phyloP scores from a whole-genome alignment of 2,797 vertebrate species.

The Natrix natrix region DNA sequence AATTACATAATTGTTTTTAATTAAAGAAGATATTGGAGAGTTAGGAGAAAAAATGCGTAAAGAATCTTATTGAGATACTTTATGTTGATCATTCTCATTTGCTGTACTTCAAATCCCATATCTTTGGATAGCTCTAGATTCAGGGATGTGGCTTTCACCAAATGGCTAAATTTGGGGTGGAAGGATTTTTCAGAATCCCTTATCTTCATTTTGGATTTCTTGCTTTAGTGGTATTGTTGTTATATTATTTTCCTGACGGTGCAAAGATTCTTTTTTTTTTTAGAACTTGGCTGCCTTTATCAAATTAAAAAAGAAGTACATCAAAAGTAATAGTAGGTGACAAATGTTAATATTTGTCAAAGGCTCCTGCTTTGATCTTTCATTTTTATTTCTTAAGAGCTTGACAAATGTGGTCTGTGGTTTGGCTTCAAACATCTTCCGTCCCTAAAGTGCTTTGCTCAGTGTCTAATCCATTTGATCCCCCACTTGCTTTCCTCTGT shows the following conservation, averaged over 20 bases:
- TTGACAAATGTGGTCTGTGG: conserved; percentile 78
- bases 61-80: neutral
- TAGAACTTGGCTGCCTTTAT: conserved; percentile 63
- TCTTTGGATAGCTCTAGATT: neutral
- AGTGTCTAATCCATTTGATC: conserved; percentile 73
- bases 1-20: neutral
- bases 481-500: conserved; percentile 63
- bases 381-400: conserved; percentile 76
- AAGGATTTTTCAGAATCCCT: conserved; percentile 30
- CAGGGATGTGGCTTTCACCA: neutral
- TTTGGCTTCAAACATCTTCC: conserved; percentile 76
- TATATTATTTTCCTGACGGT: conserved; percentile 65
- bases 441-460: conserved; percentile 69
- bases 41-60: neutral
- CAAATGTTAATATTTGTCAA: conserved; percentile 82
- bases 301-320: conserved; percentile 72
- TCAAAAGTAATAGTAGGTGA: conserved; percentile 81
- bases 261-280: conserved; percentile 68
- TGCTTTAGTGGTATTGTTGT: conserved; percentile 54
- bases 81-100: neutral
- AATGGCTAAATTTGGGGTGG: conserved; percentile 44
- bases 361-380: conserved; percentile 77
- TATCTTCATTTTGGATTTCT: conserved; percentile 60
- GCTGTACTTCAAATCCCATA: neutral
- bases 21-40: neutral